phyloP scores from a whole-genome alignment of 2,113 vertebrate species.

The Scomber japonicus region DNA sequence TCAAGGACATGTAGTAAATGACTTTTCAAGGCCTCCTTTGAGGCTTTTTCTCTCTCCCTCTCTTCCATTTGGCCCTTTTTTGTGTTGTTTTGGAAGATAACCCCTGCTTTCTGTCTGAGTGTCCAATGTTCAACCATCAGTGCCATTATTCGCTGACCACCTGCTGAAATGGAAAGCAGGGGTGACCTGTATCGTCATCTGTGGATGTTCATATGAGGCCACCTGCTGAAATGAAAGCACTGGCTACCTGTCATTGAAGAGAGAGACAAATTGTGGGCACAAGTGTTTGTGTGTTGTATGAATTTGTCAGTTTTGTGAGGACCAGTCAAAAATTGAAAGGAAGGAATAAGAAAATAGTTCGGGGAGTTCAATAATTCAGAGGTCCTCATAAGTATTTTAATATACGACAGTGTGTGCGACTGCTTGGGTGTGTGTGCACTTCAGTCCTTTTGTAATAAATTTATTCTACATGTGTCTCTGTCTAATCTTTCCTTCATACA shows the following conservation, averaged over 20 bases:
- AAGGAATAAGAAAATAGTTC: background rate
- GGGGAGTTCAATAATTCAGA: constrained; percentile 2
- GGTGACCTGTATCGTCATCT: constrained; percentile 50
- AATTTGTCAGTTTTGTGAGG: constrained; percentile 13
- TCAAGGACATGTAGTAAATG: constrained; percentile 70
- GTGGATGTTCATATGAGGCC: constrained; percentile 55
- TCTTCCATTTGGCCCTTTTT: constrained; percentile 24
- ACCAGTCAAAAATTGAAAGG: background rate
- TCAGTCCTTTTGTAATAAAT: constrained; percentile 54
- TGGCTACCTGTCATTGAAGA: constrained; percentile 52
- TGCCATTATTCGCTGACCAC: constrained; percentile 68
- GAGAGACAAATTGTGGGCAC: constrained; percentile 14
- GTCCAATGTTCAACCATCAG: constrained; percentile 66
- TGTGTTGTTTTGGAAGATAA: constrained; percentile 72
- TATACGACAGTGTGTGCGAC: background rate
- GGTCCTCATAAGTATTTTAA: constrained; percentile 27
- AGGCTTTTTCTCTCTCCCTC: constrained; percentile 23
- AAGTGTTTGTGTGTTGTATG: constrained; percentile 35
- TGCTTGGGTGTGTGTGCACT: constrained; percentile 9
- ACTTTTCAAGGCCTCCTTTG: constrained; percentile 64
- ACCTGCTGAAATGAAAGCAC: constrained; percentile 73
- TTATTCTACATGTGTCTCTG: constrained; percentile 55
- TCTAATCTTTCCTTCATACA: constrained; percentile 68
- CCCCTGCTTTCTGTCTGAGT: constrained; percentile 56
- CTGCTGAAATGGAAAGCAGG: constrained; percentile 71